phyloP scores from a whole-genome alignment of 2,888 invertebrate genomes.

The Drosophila kokeensis region DNA sequence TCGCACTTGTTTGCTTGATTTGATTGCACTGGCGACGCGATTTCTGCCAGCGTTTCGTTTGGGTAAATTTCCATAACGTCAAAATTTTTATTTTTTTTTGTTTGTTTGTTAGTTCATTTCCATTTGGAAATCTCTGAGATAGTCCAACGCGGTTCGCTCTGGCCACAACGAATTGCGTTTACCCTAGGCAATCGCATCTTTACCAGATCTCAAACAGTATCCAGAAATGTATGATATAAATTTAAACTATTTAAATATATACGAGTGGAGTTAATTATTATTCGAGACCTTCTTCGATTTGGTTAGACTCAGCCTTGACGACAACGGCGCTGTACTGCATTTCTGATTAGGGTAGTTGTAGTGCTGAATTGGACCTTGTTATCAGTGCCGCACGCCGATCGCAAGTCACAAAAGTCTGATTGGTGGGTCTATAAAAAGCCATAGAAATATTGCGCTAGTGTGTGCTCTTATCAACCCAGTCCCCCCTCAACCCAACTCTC shows the following conservation, averaged over 20 bases:
- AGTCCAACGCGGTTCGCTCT: neutral
- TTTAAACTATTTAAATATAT: neutral
- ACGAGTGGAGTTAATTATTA: neutral
- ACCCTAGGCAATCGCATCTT: conserved; percentile 6
- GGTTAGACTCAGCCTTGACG: conserved; percentile 27
- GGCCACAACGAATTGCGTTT: conserved; percentile 24
- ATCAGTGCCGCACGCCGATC: conserved; percentile 69
- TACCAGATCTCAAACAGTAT: fast-evolving
- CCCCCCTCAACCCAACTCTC: neutral
- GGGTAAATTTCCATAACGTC: conserved; percentile 76
- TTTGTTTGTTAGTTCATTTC: conserved; percentile 53
- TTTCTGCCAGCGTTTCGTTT: conserved; percentile 53
- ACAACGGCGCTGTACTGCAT: conserved; percentile 19
- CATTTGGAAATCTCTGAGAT: conserved; percentile 15
- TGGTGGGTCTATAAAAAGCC: conserved; percentile 71
- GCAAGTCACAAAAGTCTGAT: conserved; percentile 58
- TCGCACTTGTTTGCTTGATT: conserved; percentile 49
- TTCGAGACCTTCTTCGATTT: neutral
- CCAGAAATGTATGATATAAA: neutral
- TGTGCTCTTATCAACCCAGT: conserved; percentile 58
- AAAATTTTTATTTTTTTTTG: conserved; percentile 54
- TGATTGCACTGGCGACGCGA: conserved; percentile 53
- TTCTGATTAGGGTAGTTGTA: conserved; percentile 22
- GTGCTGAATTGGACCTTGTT: conserved; percentile 44
- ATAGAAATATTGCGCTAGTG: conserved; percentile 66